These are phyloP conservation scores for Seriola rivoliana DNA, from an alignment of 2,113 vertebrate species.

Conservation along the genomic window DNA sequence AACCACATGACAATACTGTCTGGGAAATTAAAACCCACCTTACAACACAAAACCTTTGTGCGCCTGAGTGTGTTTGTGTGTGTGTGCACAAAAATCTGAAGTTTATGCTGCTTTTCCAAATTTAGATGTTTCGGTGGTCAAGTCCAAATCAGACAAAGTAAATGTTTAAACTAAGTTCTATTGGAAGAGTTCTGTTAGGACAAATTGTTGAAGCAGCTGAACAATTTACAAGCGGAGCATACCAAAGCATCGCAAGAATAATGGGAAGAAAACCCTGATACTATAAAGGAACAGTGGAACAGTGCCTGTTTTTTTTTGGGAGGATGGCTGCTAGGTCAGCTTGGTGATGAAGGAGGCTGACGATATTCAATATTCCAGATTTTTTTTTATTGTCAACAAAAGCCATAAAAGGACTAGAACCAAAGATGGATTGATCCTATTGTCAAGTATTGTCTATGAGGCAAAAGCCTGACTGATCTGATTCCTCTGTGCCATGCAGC, in stretches of 20 bases:
- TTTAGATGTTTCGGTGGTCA: conserved; percentile 40
- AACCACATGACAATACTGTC: conserved; percentile 51
- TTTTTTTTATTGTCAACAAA: conserved; percentile 12
- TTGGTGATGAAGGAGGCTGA: background rate
- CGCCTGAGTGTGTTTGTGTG: conserved; percentile 1
- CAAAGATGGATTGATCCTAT: background rate
- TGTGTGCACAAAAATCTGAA: background rate
- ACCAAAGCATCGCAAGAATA: conserved; percentile 3
- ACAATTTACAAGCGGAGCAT: conserved; percentile 35
- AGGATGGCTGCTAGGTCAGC: background rate
- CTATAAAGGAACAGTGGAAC: background rate
- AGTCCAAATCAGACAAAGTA: conserved; percentile 48
- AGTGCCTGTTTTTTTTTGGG: background rate
- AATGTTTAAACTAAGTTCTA: conserved; percentile 48
- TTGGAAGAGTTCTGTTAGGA: conserved; percentile 15
- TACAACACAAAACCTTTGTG: conserved; percentile 29
- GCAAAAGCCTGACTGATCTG: background rate
- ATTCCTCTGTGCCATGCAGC: background rate
- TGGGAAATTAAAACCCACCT: conserved; percentile 41
- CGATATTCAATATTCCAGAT: background rate
- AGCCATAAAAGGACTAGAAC: background rate
- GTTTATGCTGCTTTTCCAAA: conserved; percentile 31
- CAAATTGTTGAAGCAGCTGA: conserved; percentile 38
- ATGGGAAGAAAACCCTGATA: conserved; percentile 8
- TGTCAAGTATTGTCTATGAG: too few species aligned